These are phyloP conservation scores for Volucella zonaria DNA, from an alignment of 2,888 invertebrate genomes.

Conservation along the genomic window DNA sequence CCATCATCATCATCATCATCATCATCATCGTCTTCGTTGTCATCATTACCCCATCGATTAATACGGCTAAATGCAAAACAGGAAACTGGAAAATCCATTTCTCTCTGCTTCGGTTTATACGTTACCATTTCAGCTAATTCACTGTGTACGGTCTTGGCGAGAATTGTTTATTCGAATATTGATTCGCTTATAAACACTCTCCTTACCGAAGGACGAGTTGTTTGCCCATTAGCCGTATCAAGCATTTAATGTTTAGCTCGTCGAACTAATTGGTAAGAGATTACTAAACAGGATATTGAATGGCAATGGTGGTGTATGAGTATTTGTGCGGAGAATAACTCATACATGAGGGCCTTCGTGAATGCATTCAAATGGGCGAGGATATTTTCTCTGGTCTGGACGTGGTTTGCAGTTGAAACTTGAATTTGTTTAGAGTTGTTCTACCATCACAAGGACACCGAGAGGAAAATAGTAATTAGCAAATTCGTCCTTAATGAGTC, in stretches of 20 bases:
- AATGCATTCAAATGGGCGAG: neutral
- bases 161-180: conserved; percentile 5
- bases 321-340: too few relatives aligned
- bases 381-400: neutral
- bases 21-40: conserved; percentile 15
- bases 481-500: conserved; percentile 5
- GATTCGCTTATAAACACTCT: conserved; percentile 2
- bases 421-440: neutral
- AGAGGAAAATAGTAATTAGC: conserved; percentile 3
- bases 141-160: neutral
- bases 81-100: conserved; percentile 13
- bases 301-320: too few relatives aligned
- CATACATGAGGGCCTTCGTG: too few relatives aligned
- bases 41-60: conserved; percentile 1
- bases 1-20: conserved; percentile 2
- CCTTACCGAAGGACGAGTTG: neutral
- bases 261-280: neutral
- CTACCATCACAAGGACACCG: neutral
- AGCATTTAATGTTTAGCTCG: neutral
- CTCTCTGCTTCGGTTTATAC: conserved; percentile 14
- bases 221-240: neutral
- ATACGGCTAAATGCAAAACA: conserved; percentile 3
- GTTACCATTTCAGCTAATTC: conserved; percentile 12
- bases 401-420: neutral
- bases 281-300: neutral